Base-by-base conservation (phyloP, 2,113 vertebrate genomes). In the Spea bombifrons region DNA sequence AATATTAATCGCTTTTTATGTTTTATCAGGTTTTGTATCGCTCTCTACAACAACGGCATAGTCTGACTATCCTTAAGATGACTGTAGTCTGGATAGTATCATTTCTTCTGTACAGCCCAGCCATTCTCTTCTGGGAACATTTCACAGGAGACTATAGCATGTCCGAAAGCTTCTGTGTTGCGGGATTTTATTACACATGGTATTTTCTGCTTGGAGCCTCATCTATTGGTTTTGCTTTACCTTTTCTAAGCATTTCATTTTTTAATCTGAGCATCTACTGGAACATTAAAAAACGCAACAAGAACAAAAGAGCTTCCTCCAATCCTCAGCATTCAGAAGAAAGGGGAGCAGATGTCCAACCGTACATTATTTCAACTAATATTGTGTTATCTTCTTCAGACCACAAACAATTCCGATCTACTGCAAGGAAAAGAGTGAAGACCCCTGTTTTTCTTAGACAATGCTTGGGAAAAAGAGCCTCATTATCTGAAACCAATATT, bases 241-340 rank as follows among this genome's bases (percentile, higher is more conserved):
- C 93, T 0, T 91, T 93, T 55, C 84, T 94, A 81, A 91, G 91
- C 0, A 92, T 94, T 87, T 85, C 90, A 75, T 93, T 89, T 84
- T 92, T 94, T 83, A 94, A 94, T 84, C 84, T 94, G 55, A 92
- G 92, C 87, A 94, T 94, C 81, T 94, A 94, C 86, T 84, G 92
- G 80, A 94, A 92, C 86, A 92, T 94, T 84, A 90, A 88, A 43
- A 87, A 82, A 16, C 82, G 92, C 71, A 92, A 87, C 16, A 64
- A 13, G 49, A 71, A 71, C 12, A 78, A 15, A 44, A 70, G 59
- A 64, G 7, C 30, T 30, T 30, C 30, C 30, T 30, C 30, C 30
- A 30, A 30, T 30, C 30, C 30, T 30, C 30, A 1, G 30, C 30
- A 30, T 30, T 30, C 30, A 30, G 30, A 30, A 30, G 30, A 30